Evolutionary conservation across 2,113 vertebrate genomes (phyloP), one percentile per base, ranked within the genome.

Genomic region (Lota lota): DNA sequence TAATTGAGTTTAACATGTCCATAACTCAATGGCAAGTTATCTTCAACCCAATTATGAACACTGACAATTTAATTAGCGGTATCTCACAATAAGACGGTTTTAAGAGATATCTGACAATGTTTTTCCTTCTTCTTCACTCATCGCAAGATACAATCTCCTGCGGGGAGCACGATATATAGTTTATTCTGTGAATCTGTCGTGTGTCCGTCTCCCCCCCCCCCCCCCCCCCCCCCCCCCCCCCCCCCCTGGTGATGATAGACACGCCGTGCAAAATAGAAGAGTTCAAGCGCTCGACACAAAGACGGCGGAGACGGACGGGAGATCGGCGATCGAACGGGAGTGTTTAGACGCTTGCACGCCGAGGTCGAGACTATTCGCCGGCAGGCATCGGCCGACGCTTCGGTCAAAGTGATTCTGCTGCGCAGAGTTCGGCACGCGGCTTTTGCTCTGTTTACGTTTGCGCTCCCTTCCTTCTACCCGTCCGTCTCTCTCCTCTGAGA

Each of bases 1-100:
- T 93, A 92, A 92, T 90, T 89, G 89, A 90, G 88, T 91, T 92
- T 91, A 91, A 92, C 90, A 92, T 92, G 92, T 92, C 85, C 88
- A 88, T 79, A 81, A 90, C 88, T 91, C 89, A 91, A 90, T 91
- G 87, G 75, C 40, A 86, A 89, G 79, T 91, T 92, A 93, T 93
- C 92, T 91, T 88, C 87, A 89, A 90, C 83, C 88, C 90, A 92
- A 92, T 93, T 93, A 93, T 92, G 87, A 83, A 90, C 80, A 88
- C 88, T 88, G 87, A 85, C 90, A 90, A 91, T 91, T 93, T 92
- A 93, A 93, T 93, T 93, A 92, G 84, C 83, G 84, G 84, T 93
- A 92, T 92, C 91, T 88, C 81, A 82, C 87, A 90, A 90, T 91
- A 91, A 92, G 88, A 84, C 86, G 87, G 80, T 90, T 90, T 85